phyloP scores from a whole-genome alignment of 2,113 vertebrate species.

The Psettodes erumei region DNA sequence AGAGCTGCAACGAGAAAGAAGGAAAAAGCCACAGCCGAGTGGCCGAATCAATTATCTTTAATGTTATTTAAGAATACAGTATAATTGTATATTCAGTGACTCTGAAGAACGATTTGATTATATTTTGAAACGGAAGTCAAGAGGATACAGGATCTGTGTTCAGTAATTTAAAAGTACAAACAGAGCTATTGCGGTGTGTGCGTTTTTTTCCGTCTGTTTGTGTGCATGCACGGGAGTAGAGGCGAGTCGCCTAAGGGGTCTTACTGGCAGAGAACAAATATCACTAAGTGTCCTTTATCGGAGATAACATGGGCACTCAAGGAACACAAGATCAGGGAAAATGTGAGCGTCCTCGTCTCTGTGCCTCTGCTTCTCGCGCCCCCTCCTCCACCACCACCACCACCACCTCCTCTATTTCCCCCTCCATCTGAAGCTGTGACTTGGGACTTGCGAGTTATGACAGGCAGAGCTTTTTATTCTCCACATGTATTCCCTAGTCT shows the following conservation, averaged over 20 bases:
- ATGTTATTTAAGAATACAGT: constrained; percentile 53
- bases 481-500: constrained; percentile 11
- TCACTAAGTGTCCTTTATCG: constrained; percentile 69
- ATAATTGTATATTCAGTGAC: constrained; percentile 49
- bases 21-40: constrained; percentile 37
- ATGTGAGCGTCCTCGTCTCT: constrained; percentile 31
- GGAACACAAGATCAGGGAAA: constrained; percentile 48
- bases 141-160: constrained; percentile 52
- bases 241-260: constrained; percentile 47
- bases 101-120: constrained; percentile 46
- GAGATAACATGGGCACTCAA: constrained; percentile 61
- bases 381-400: no score
- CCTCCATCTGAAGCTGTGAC: constrained; percentile 3
- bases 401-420: neutral
- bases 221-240: constrained; percentile 7
- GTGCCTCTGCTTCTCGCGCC: neutral
- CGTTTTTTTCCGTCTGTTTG: constrained; percentile 29
- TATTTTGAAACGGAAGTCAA: constrained; percentile 38
- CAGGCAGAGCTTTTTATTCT: neutral
- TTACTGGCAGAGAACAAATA: constrained; percentile 63
- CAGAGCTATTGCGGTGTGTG: constrained; percentile 15
- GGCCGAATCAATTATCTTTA: constrained; percentile 55
- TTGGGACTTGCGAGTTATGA: neutral
- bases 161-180: constrained; percentile 36
- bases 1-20: neutral